Evolutionary conservation across 2,113 vertebrate genomes (phyloP).

Genomic region (Actenoides hombroni): DNA sequence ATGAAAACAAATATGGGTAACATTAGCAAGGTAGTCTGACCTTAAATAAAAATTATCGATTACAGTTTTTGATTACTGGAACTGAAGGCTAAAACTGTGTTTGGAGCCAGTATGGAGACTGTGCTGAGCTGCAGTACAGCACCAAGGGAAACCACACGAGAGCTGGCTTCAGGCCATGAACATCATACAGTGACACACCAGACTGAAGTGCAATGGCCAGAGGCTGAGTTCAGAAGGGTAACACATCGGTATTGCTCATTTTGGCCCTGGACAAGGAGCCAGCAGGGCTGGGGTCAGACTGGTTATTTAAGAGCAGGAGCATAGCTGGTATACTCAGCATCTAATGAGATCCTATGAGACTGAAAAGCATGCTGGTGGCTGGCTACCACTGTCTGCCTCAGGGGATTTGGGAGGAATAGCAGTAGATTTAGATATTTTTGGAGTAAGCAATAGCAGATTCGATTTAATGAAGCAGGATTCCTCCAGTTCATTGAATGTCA

Average conservation of each 20-base stretch:
- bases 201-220: accelerated
- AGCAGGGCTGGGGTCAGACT: not conserved
- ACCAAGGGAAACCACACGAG: not conserved
- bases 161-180: not conserved
- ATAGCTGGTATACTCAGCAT: not conserved
- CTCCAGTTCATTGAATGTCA: not conserved
- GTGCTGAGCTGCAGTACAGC: not conserved
- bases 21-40: not conserved
- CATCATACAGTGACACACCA: not conserved
- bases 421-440: not conserved
- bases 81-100: not conserved
- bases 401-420: not conserved
- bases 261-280: not conserved
- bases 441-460: not conserved
- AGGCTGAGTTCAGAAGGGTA: not conserved
- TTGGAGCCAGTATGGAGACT: not conserved
- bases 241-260: not conserved
- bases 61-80: not conserved
- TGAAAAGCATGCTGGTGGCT: not conserved
- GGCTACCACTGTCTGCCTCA: accelerated
- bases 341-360: not conserved
- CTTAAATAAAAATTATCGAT: not conserved
- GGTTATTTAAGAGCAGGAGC: not conserved
- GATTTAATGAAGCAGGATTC: slow-evolving; percentile 15
- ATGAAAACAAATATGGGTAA: not conserved